phyloP scores from a whole-genome alignment of 1,140 invertebrate genomes.

The Uloborus diversus region DNA sequence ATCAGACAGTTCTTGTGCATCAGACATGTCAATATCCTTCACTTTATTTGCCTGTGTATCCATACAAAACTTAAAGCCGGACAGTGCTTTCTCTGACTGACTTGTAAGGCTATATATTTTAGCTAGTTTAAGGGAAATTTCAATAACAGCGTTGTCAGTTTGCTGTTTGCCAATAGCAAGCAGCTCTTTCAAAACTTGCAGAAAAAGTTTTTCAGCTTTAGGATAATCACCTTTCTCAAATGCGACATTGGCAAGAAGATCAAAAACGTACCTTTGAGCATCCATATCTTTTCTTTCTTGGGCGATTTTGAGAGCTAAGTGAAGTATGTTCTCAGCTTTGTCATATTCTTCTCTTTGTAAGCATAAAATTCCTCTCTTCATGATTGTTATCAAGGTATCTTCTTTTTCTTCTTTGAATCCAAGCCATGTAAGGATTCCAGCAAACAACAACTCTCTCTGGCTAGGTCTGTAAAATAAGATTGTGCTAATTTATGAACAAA shows the following conservation, averaged over 20 bases:
- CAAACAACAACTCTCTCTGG: constrained; percentile 12
- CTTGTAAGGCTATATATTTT: constrained; percentile 70
- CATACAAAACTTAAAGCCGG: constrained; percentile 81
- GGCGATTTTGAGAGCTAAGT: constrained; percentile 82
- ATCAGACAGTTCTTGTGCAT: constrained; percentile 27
- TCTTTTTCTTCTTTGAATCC: constrained; percentile 67
- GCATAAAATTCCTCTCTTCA: constrained; percentile 73
- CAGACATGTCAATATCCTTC: constrained; percentile 61
- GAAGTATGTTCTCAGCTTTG: constrained; percentile 84
- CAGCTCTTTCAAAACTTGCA: constrained; percentile 79
- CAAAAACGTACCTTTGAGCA: constrained; percentile 86
- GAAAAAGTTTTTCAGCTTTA: constrained; percentile 86
- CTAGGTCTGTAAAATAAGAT: constrained; percentile 7
- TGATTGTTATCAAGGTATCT: constrained; percentile 75
- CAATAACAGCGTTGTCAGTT: constrained; percentile 79
- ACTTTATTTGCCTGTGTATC: constrained; percentile 72
- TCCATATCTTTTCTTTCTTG: constrained; percentile 79
- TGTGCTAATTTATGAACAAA: too few species aligned
- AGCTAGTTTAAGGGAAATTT: constrained; percentile 75
- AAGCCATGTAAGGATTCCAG: constrained; percentile 55
- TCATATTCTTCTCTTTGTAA: constrained; percentile 77
- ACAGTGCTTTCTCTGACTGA: constrained; percentile 74
- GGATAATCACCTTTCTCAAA: constrained; percentile 77
- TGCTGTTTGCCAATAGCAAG: constrained; percentile 74
- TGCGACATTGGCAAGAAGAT: constrained; percentile 90